These are phyloP conservation scores for Smutsia gigantea DNA, from an alignment of 2,797 vertebrate genomes.

Conservation along the genomic window DNA sequence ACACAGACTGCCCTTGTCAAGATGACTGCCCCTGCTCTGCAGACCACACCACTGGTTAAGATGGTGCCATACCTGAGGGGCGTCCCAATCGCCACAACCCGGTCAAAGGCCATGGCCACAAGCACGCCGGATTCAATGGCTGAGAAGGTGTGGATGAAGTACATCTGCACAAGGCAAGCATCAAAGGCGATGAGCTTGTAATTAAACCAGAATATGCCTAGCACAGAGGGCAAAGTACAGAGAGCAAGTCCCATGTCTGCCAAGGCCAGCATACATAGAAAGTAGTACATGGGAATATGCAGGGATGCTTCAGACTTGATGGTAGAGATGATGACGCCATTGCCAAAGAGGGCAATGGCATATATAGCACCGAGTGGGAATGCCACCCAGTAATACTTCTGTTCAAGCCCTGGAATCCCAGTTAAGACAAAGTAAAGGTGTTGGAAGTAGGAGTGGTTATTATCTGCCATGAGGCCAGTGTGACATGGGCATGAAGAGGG, in stretches of 20 bases:
- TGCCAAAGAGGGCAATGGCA: constrained; percentile 56
- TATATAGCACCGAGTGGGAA: constrained; percentile 65
- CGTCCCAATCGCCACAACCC: constrained; percentile 74
- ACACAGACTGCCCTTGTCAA: constrained; percentile 68
- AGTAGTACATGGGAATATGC: constrained; percentile 76
- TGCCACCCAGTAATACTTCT: constrained; percentile 72
- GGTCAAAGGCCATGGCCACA: constrained; percentile 83
- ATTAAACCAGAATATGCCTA: constrained; percentile 71
- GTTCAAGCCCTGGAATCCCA: constrained; percentile 75
- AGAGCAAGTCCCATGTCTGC: constrained; percentile 73
- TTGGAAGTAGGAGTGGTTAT: constrained; percentile 68
- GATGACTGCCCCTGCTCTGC: constrained; percentile 55
- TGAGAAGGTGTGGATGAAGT: constrained; percentile 77
- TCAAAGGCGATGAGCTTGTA: constrained; percentile 30
- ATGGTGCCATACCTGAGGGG: constrained; percentile 74
- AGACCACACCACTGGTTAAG: constrained; percentile 65
- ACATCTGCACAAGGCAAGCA: constrained; percentile 76
- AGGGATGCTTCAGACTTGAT: constrained; percentile 64
- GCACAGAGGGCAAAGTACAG: constrained; percentile 72
- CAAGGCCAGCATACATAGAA: constrained; percentile 75
- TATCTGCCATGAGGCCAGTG: constrained; percentile 46
- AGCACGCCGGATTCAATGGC: constrained; percentile 75
- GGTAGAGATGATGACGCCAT: constrained; percentile 67
- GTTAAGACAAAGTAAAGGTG: constrained; percentile 70
- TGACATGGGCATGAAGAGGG: neutral